Evolutionary conservation across 2,797 vertebrate species (phyloP).

Genomic region (Gadopsis bispinosus): DNA sequence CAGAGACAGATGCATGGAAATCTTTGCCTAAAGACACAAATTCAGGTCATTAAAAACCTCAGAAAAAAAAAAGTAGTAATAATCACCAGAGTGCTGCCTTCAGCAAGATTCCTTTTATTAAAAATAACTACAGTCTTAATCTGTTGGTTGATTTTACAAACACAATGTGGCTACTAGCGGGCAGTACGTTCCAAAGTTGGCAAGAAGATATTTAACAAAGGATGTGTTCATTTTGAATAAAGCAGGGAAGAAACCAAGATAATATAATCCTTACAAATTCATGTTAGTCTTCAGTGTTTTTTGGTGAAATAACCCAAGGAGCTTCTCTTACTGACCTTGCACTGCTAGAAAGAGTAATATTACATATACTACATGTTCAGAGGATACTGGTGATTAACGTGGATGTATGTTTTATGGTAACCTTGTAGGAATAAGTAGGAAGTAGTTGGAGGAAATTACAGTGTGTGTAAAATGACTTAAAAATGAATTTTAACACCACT

Average conservation of each 20-base stretch:
- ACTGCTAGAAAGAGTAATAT: not conserved
- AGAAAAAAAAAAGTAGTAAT: slow-evolving; percentile 49
- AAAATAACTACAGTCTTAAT: slow-evolving; percentile 48
- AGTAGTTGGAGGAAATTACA: slow-evolving; percentile 3
- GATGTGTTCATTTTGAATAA: not conserved
- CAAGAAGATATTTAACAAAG: not conserved
- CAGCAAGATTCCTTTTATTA: slow-evolving; percentile 58
- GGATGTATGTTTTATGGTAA: not conserved
- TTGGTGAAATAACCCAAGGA: not conserved
- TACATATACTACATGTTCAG: not conserved
- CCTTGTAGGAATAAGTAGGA: not conserved
- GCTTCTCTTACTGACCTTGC: not conserved
- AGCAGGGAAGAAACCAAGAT: not conserved
- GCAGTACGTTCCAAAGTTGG: not conserved
- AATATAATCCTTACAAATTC: not conserved
- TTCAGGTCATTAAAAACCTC: slow-evolving; percentile 55
- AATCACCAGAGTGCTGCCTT: slow-evolving; percentile 56
- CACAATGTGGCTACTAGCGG: not conserved
- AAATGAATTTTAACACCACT: slow-evolving; percentile 19
- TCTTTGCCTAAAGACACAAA: slow-evolving; percentile 67
- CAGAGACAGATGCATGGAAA: slow-evolving; percentile 55
- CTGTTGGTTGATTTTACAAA: slow-evolving; percentile 29
- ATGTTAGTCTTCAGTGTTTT: not conserved
- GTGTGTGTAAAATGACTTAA: not conserved
- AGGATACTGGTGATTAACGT: not conserved